Percentiles rank a stretch among this genome's conserved stretches.
These are phyloP conservation scores for Ondatra zibethicus DNA, from an alignment of 2,113 vertebrate species.

Conservation along the genomic window DNA sequence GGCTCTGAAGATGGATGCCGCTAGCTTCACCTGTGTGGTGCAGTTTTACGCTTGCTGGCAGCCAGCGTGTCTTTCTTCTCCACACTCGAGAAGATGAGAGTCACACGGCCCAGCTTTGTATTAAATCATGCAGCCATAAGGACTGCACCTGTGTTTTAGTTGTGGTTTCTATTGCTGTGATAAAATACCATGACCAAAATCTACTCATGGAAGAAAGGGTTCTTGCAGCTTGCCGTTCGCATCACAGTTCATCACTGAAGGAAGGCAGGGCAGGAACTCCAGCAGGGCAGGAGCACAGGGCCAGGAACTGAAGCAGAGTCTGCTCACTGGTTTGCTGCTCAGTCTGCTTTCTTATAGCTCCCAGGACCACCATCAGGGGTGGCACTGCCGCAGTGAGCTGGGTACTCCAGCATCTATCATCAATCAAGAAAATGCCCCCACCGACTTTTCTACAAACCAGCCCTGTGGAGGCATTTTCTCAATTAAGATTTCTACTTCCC, in stretches of 20 bases:
- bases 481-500: background rate
- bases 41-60: background rate
- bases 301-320: background rate
- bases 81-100: background rate
- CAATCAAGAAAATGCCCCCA: background rate
- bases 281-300: background rate
- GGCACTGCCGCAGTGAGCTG: background rate
- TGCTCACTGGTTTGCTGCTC: background rate
- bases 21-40: too few species aligned
- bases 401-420: background rate
- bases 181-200: background rate
- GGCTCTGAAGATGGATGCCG: background rate
- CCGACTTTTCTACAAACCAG: background rate
- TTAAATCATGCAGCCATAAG: background rate
- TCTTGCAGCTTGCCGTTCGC: background rate
- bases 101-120: rapidly evolving
- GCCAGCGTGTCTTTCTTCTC: background rate
- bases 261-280: background rate
- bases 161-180: background rate
- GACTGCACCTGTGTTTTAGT: background rate
- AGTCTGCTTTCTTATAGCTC: background rate
- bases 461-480: background rate
- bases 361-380: background rate
- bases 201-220: background rate
- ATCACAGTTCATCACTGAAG: background rate